Conservation (phyloP, 2,797 vertebrate genomes). For the Bryconaethiops microstoma region DNA sequence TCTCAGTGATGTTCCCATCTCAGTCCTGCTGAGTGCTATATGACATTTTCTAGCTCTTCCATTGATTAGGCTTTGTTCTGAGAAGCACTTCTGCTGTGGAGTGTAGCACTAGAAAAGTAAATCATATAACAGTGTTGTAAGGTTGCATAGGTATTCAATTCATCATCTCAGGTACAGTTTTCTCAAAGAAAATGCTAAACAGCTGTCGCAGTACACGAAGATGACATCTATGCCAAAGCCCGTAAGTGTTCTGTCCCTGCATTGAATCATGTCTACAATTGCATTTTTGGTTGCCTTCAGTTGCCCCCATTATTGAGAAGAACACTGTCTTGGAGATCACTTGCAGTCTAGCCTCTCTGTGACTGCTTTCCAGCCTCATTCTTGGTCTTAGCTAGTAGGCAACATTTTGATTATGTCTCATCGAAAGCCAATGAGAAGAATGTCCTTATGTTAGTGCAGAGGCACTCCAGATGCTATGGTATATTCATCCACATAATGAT, state of each 20-base stretch:
- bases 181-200: not conserved
- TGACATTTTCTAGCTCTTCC: not conserved
- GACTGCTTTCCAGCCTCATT: not conserved
- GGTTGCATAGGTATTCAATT: not conserved
- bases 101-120: not conserved
- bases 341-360: not conserved
- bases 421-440: constrained; percentile 2
- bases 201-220: not conserved
- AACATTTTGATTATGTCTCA: constrained; percentile 3
- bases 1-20: not conserved
- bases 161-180: not conserved
- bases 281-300: not conserved
- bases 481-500: not conserved
- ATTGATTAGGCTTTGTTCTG: not conserved
- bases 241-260: not conserved
- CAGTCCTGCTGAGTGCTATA: not conserved
- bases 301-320: not conserved
- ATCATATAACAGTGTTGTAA: constrained; percentile 1
- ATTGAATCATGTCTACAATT: not conserved
- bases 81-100: not conserved
- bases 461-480: not conserved
- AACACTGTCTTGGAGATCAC: not conserved
- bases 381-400: not conserved
- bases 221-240: not conserved
- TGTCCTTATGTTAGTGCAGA: not conserved